Evolutionary conservation across 2,113 vertebrate species (phyloP), one percentile per base, ranked within the genome.

Genomic region (Morone chrysops): DNA sequence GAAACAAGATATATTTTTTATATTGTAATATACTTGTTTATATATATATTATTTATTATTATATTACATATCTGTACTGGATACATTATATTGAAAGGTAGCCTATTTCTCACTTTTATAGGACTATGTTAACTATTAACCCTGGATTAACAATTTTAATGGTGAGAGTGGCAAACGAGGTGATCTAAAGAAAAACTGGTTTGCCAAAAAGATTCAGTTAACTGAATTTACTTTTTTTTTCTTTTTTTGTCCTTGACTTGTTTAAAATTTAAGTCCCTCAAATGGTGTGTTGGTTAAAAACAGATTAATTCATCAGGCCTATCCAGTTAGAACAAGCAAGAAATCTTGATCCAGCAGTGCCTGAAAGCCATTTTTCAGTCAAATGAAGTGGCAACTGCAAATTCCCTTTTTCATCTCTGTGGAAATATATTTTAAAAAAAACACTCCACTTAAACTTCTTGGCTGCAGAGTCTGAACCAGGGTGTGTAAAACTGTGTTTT

Each of bases 281-380:
- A 76, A 76, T 80, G 22, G 51, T 74, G n/a, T 83, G 65, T 38
- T 68, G n/a, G 43, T 71, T 14, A 74, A 81, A 80, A 76, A 74
- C 22, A 3, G 5, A 84, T 86, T 61, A 65, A 73, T 70, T 72
- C 48, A 84, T 84, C 65, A 45, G 31, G 31, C 73, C 56, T 54
- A 60, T 65, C 59, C 62, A 66, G 48, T 40, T 78, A 59, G 56
- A 78, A 54, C 69, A 1, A 47, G 72, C 36, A 8, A 59, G 56
- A 73, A 40, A 82, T 75, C 20, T 48, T 38, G 65, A 80, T 48
- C 68, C 75, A 62, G 71, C 75, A 36, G 75, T 11, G 82, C 38
- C 61, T 63, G 48, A 75, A 67, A 87, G 53, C 66, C 63, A 89
- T 82, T 84, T 88, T 71, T 84, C 87, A 89, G 83, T 84, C 80